Evolutionary conservation across 2,888 invertebrate species (phyloP).

Genomic region (Agrypnus murinus): DNA sequence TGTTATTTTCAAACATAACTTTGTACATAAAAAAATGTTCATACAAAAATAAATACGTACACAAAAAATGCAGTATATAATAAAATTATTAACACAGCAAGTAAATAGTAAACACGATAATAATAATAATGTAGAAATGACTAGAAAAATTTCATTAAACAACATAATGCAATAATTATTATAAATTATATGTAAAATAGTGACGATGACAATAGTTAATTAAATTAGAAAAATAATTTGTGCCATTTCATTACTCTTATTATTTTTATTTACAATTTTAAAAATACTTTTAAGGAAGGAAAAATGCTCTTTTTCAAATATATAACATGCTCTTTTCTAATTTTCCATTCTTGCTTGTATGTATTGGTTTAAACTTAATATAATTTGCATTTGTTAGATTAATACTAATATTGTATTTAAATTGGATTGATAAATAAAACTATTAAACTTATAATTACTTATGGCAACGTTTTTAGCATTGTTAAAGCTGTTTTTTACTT

Average conservation of each 20-base stretch:
- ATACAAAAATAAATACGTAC: constrained; percentile 14
- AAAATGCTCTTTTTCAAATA: constrained; percentile 9
- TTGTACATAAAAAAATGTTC: constrained; percentile 13
- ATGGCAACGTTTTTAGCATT: not conserved
- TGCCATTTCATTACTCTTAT: constrained; percentile 19
- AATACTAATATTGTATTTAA: not conserved
- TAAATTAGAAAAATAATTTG: constrained; percentile 24
- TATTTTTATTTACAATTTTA: constrained; percentile 35
- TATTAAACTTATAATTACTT: no score
- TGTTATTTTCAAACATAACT: constrained; percentile 20
- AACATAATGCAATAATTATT: no score
- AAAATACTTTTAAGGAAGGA: constrained; percentile 40
- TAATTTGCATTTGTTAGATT: not conserved
- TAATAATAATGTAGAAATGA: constrained; percentile 26
- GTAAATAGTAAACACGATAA: not conserved
- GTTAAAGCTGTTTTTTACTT: not conserved
- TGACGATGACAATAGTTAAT: no score
- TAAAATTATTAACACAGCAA: constrained; percentile 15
- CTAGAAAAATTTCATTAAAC: constrained; percentile 19
- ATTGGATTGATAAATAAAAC: not conserved
- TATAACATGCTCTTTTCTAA: constrained; percentile 1
- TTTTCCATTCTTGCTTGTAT: not conserved
- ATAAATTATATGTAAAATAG: no score
- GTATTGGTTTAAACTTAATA: not conserved
- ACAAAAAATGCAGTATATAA: constrained; percentile 6